Conservation (phyloP, 2,888 invertebrate genomes). For the Lamellibrachia columna region DNA sequence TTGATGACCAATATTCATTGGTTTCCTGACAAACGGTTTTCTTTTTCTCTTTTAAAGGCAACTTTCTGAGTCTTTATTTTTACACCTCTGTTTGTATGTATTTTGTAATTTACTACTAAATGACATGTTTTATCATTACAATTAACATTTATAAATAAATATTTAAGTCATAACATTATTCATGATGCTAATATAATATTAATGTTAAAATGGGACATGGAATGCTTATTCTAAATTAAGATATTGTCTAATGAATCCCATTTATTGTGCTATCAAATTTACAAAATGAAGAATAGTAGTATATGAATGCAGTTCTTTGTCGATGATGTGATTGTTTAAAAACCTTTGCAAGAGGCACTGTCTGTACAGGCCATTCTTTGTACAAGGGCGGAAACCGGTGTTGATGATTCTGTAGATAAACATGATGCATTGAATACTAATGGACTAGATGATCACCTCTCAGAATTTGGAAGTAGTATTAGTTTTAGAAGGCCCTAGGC, state of each 20-base stretch:
- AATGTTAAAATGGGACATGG: neutral
- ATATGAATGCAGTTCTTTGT: neutral
- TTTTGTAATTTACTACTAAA: too few species aligned
- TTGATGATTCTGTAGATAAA: neutral
- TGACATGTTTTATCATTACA: too few species aligned
- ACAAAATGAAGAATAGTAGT: neutral
- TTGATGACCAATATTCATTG: neutral
- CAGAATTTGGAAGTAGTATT: neutral
- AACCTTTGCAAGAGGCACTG: neutral
- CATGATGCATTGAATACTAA: neutral
- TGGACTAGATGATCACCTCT: constrained; percentile 3
- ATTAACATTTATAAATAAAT: neutral
- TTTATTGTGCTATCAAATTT: neutral
- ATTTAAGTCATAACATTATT: neutral
- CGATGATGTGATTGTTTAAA: neutral
- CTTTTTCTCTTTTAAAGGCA: neutral
- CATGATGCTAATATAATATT: neutral
- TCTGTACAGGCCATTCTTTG: neutral
- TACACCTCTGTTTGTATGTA: neutral
- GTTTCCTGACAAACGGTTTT: neutral
- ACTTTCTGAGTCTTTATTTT: neutral
- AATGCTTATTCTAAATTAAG: neutral
- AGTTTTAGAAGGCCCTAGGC: neutral
- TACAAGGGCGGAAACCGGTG: neutral
- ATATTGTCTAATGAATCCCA: neutral